Percentiles rank a stretch among this genome's conserved stretches.
phyloP scores from a whole-genome alignment of 2,888 invertebrate species.

The Parthenolecanium corni region DNA sequence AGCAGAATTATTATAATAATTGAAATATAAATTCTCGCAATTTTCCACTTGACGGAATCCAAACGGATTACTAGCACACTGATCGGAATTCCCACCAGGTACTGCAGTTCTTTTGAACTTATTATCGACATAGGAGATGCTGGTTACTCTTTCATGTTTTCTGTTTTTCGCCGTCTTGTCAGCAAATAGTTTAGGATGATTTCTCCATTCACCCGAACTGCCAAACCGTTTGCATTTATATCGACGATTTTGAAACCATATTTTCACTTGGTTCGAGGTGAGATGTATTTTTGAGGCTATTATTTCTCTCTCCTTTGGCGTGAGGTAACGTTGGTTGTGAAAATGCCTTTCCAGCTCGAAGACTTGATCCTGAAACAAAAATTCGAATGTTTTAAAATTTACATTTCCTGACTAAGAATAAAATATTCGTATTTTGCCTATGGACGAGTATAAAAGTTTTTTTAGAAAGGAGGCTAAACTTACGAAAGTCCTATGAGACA shows the following conservation, averaged over 20 bases:
- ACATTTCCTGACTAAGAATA: too few relatives aligned
- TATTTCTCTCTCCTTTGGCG: background rate
- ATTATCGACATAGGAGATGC: background rate
- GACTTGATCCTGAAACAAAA: constrained; percentile 6
- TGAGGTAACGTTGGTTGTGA: background rate
- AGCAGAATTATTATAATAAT: background rate
- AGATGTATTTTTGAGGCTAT: constrained; percentile 3
- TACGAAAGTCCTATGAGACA: too few relatives aligned
- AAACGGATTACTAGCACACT: too few relatives aligned
- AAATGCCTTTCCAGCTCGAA: constrained; percentile 4
- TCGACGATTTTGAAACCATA: constrained; percentile 20
- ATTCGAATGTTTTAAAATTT: background rate
- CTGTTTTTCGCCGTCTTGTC: background rate
- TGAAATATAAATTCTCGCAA: background rate
- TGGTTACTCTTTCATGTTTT: background rate
- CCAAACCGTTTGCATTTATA: constrained; percentile 2
- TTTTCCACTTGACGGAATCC: background rate
- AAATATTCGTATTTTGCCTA: too few relatives aligned
- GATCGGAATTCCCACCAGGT: too few relatives aligned
- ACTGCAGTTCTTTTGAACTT: background rate
- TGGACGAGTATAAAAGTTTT: too few relatives aligned
- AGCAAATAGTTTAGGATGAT: background rate
- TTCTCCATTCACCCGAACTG: background rate
- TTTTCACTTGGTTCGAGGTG: constrained; percentile 9
- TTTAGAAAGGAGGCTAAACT: too few relatives aligned